A percentile compares a stretch with the other conserved stretches of the same genome.
Evolutionary conservation across 2,888 invertebrate species (phyloP).

Genomic region (Caenorhabditis becei): DNA sequence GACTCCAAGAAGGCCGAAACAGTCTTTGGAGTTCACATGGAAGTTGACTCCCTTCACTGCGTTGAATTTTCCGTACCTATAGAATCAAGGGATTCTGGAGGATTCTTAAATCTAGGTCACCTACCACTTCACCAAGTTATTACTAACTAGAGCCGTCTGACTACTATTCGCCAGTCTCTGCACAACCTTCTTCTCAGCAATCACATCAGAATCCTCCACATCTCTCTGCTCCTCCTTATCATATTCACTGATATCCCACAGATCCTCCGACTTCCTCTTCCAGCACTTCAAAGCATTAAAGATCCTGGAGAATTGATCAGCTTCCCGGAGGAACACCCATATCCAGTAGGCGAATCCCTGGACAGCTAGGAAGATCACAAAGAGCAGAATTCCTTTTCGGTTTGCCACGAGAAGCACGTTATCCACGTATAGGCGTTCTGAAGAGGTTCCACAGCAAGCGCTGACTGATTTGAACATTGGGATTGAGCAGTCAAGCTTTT

Average conservation of each 20-base stretch:
- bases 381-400: conserved; percentile 68
- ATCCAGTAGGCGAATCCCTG: conserved; percentile 70
- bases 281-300: conserved; percentile 18
- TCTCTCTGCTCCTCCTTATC: conserved; percentile 30
- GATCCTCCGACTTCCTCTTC: conserved; percentile 11
- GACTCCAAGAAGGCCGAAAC: conserved; percentile 78
- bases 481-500: conserved; percentile 66
- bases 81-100: background rate
- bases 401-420: conserved; percentile 61
- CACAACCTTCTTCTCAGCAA: conserved; percentile 71
- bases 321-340: conserved; percentile 58
- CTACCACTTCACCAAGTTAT: conserved; percentile 69
- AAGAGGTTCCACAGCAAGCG: conserved; percentile 65
- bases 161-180: conserved; percentile 31
- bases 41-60: conserved; percentile 78
- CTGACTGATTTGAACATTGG: conserved; percentile 51
- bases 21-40: conserved; percentile 73
- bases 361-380: conserved; percentile 69
- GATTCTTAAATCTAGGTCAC: background rate
- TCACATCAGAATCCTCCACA: conserved; percentile 74
- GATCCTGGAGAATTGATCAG: conserved; percentile 42
- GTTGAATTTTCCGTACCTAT: conserved; percentile 74
- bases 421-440: conserved; percentile 60
- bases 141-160: conserved; percentile 64
- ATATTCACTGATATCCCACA: conserved; percentile 47